Percentiles rank a stretch among this genome's conserved stretches.
Conservation (phyloP, 35 echinoderm and acorn worm species). For the Strongylocentrotus purpuratus region DNA sequence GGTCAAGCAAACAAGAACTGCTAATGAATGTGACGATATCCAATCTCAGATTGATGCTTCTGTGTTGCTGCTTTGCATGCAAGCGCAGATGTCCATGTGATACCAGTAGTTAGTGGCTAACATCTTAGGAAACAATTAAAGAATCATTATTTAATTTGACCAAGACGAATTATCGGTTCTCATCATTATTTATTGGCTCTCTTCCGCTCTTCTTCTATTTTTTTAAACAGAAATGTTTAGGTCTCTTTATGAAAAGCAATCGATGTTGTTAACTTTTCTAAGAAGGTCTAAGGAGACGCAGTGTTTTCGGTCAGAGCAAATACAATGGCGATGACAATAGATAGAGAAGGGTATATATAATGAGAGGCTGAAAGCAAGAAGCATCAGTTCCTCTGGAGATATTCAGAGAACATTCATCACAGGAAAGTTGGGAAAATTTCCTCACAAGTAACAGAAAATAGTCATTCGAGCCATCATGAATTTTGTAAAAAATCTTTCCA, state of each 20-base stretch:
- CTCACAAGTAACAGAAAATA: background rate
- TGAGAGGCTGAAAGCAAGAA: background rate
- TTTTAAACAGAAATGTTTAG: background rate
- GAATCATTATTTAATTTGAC: conserved; percentile 5
- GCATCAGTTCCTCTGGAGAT: background rate
- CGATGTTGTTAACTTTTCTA: background rate
- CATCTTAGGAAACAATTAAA: background rate
- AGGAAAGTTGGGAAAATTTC: background rate
- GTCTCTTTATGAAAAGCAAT: background rate
- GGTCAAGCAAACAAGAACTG: background rate
- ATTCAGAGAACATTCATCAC: background rate
- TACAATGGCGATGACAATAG: background rate
- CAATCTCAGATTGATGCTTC: background rate
- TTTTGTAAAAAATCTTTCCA: background rate
- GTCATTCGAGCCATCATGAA: background rate
- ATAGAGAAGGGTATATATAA: background rate
- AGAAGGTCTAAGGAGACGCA: background rate
- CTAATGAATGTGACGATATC: background rate
- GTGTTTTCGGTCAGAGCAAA: background rate
- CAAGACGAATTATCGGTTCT: background rate
- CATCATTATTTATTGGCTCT: background rate
- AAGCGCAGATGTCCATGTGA: background rate
- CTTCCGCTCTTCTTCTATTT: background rate
- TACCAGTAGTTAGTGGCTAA: background rate
- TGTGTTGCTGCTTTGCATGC: background rate